Evolutionary conservation across 2,113 vertebrate species (phyloP).

Genomic region (Carollia perspicillata): DNA sequence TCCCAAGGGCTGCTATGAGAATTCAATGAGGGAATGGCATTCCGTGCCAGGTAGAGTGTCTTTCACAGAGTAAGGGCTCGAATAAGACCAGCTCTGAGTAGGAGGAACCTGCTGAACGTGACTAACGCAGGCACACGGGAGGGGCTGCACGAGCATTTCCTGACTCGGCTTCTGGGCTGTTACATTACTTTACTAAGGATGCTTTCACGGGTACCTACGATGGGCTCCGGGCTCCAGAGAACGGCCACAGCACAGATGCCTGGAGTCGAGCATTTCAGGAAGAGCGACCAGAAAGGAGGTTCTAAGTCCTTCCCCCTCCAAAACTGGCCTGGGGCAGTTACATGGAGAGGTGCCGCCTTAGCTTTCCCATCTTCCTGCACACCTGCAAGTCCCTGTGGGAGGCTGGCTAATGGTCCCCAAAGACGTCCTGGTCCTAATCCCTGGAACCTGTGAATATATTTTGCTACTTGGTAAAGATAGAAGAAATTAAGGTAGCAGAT

Average conservation of each 20-base stretch:
- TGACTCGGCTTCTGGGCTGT: background rate
- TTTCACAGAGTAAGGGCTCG: background rate
- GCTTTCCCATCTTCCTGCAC: background rate
- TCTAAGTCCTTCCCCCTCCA: background rate
- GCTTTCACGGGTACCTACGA: background rate
- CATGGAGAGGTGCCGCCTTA: background rate
- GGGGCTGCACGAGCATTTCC: fast-evolving
- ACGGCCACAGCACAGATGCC: background rate
- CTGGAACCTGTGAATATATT: background rate
- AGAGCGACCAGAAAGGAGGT: background rate
- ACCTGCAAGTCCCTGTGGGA: background rate
- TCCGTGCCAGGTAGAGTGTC: fast-evolving
- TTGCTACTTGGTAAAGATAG: background rate
- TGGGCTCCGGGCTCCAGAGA: background rate
- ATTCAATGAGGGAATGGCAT: background rate
- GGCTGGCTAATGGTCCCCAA: background rate
- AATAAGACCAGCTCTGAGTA: fast-evolving
- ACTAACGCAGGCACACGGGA: fast-evolving
- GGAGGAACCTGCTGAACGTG: background rate
- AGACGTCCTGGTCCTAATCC: background rate
- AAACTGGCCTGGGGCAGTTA: background rate
- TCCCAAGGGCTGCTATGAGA: background rate
- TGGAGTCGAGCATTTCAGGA: background rate
- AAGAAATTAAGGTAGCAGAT: background rate
- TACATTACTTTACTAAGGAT: background rate